Conservation (phyloP, 2,888 invertebrate genomes). For the Choreutis nemorana region DNA sequence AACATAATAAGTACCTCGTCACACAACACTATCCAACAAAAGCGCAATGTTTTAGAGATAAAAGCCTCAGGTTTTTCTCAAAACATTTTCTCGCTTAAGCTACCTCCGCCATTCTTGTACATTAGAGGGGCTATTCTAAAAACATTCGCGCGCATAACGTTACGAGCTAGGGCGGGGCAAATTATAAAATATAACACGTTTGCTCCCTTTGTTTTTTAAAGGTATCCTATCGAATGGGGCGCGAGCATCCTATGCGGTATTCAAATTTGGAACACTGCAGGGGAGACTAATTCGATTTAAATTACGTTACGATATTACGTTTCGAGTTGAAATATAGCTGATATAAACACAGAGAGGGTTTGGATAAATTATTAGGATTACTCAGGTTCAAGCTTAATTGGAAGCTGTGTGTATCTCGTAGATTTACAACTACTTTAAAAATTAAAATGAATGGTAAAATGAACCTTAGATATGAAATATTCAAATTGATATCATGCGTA, state of each 20-base stretch:
- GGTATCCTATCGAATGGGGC: conserved; percentile 41
- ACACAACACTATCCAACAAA: conserved; percentile 31
- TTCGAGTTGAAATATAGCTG: conserved; percentile 52
- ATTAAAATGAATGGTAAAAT: too few species aligned
- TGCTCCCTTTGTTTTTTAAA: conserved; percentile 58
- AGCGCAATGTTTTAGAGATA: conserved; percentile 29
- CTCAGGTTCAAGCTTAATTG: conserved; percentile 21
- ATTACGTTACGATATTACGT: conserved; percentile 64
- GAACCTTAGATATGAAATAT: too few species aligned
- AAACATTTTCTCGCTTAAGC: conserved; percentile 19
- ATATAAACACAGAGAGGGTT: conserved; percentile 55
- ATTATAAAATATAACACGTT: conserved; percentile 50
- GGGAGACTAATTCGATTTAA: conserved; percentile 65
- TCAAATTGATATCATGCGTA: too few species aligned
- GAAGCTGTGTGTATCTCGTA: conserved; percentile 8
- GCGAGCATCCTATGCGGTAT: conserved; percentile 46
- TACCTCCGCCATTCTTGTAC: conserved; percentile 40
- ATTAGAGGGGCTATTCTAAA: conserved; percentile 47
- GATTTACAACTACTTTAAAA: conserved; percentile 7
- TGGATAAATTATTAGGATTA: conserved; percentile 37
- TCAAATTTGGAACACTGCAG: conserved; percentile 53
- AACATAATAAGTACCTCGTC: too few species aligned
- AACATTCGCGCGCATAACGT: conserved; percentile 33
- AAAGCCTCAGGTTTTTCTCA: conserved; percentile 35
- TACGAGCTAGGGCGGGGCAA: conserved; percentile 27